phyloP scores from a whole-genome alignment of 2,797 vertebrate genomes.

The Zenarchopterus dispar region DNA sequence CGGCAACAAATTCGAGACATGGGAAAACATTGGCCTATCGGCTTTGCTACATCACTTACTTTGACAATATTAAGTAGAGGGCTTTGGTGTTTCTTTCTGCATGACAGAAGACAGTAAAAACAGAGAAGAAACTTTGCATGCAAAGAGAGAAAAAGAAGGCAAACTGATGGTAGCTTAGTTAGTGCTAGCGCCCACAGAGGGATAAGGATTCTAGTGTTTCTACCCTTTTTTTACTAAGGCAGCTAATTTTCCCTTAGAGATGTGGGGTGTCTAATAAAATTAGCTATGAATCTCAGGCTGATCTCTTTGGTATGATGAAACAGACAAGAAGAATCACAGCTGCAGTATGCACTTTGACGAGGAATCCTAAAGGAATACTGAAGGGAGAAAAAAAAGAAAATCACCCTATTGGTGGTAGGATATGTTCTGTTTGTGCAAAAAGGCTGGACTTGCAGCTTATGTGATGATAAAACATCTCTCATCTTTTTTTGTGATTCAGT shows the following conservation, averaged over 20 bases:
- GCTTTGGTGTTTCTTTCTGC: conserved; percentile 14
- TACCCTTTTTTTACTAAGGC: conserved; percentile 29
- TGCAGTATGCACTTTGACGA: conserved; percentile 68
- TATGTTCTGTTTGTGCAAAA: conserved; percentile 18
- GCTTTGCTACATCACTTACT: conserved; percentile 46
- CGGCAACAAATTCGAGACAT: conserved; percentile 49
- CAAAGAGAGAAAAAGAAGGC: conserved; percentile 13
- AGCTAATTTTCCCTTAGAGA: conserved; percentile 40
- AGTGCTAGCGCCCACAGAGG: conserved; percentile 31
- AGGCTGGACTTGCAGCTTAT: conserved; percentile 24
- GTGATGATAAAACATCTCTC: conserved; percentile 5
- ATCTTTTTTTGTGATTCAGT: conserved; percentile 2
- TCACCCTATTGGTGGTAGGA: conserved; percentile 11
- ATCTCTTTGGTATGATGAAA: conserved; percentile 60
- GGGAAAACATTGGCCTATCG: conserved; percentile 30
- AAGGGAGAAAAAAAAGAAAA: conserved; percentile 38
- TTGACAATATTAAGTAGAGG: conserved; percentile 39
- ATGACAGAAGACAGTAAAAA: conserved; percentile 5
- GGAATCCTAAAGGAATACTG: conserved; percentile 64
- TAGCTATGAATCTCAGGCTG: conserved; percentile 57
- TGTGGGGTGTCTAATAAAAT: conserved; percentile 56
- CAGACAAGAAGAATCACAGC: conserved; percentile 56
- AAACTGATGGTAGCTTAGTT: conserved; percentile 6
- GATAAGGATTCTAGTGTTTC: conserved; percentile 36
- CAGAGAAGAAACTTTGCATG: conserved; percentile 25